Conservation (phyloP, 2,797 vertebrate genomes). For the Hydrocynus forskahlii region DNA sequence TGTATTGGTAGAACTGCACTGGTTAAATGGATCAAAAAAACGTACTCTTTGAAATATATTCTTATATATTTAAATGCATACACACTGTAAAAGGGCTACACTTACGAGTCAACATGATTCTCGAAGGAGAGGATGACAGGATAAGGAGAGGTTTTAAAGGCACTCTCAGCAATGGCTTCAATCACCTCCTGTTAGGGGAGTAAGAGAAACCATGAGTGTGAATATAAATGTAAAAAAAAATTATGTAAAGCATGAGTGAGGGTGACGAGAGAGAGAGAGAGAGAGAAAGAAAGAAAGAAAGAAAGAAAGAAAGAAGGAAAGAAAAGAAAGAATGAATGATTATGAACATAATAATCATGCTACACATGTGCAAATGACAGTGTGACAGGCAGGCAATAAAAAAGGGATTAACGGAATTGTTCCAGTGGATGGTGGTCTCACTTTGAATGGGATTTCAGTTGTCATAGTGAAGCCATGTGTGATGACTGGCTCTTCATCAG, state of each 20-base stretch:
- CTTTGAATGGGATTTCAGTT: slow-evolving; percentile 92
- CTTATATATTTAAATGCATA: too few species aligned
- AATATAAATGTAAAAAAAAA: too few species aligned
- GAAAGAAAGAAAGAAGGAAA: neutral
- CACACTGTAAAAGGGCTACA: slow-evolving; percentile 53
- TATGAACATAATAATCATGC: neutral
- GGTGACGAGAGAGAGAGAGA: neutral
- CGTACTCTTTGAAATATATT: slow-evolving; percentile 44
- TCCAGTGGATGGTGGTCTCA: slow-evolving; percentile 39
- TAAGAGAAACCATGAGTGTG: slow-evolving; percentile 4
- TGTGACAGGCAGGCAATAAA: neutral
- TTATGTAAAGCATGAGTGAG: too few species aligned
- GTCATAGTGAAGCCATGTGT: slow-evolving; percentile 99
- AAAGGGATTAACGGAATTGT: slow-evolving; percentile 76
- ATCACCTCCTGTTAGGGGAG: slow-evolving; percentile 78
- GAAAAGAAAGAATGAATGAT: neutral
- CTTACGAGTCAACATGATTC: slow-evolving; percentile 97
- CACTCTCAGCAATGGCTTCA: slow-evolving; percentile 89
- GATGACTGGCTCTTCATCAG: slow-evolving; percentile 97
- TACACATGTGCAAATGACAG: neutral
- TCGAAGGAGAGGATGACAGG: slow-evolving; percentile 92
- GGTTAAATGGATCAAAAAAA: too few species aligned
- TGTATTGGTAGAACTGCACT: too few species aligned
- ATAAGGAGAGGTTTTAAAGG: slow-evolving; percentile 95
- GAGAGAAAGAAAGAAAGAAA: neutral